Base-by-base conservation (phyloP, 2,113 vertebrate genomes). In the Puntigrus tetrazona region DNA sequence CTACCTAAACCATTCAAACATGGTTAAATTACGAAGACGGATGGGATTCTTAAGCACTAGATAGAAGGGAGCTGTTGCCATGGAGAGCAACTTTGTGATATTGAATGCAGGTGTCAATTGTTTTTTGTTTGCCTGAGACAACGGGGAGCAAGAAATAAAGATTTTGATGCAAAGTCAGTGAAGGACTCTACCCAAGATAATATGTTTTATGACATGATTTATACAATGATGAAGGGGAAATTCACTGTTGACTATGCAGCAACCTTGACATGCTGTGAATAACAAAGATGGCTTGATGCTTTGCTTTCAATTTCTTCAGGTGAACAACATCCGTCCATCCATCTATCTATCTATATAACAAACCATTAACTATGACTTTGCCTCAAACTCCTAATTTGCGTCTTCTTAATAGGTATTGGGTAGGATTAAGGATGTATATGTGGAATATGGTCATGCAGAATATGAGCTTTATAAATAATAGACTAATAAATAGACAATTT, bases 11-110 rank as follows among this genome's bases (percentile, higher is more conserved):
- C 72, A 82, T 84, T 82, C 72, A 31, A 55, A 59, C 45, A 43
- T 55, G 79, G 85, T 63, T 84, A 85, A 88, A 86, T 86, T 86
- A 88, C 76, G 61, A 78, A 84, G 85, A 88, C 84, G 78, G 81
- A 88, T 63, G 69, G 79, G 82, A 82, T 84, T 86, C 76, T 78
- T 78, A 34, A 75, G 87, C 81, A 41, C 36, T 63, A 69, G 83
- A 73, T 86, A 67, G 72, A 79, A 78, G 59, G 77, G 81, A 72
- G 74, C 78, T 22, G 86, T 89, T 89, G 86, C 88, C 86, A 89
- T 89, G 88, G 88, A 82, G 78, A 87, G 77, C 55, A 75, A 70
- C 81, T 65, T 67, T 59, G 81, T 82, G 82, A 86, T 83, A 65
- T 59, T 69, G 55, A 73, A 84, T 78, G 86, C 84, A 87, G 86